Percentiles rank a stretch among this genome's conserved stretches.
Conservation (phyloP, 2,888 invertebrate species). For the Phaonia tiefii region DNA sequence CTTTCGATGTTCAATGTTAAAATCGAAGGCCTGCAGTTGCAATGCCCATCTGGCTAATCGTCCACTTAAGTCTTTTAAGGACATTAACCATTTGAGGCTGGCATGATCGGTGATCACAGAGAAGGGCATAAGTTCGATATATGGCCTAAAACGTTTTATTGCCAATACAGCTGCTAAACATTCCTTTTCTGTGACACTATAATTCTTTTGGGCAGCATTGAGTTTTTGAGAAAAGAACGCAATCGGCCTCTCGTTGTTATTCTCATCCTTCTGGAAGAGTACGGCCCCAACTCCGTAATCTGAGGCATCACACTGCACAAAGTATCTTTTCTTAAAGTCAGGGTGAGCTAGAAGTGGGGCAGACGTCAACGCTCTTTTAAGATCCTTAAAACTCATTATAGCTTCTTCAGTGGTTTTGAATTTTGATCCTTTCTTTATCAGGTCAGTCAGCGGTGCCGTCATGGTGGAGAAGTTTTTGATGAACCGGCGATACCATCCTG, state of each 20-base stretch:
- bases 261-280: neutral
- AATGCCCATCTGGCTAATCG: constrained; percentile 18
- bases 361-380: constrained; percentile 47
- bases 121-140: constrained; percentile 38
- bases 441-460: constrained; percentile 32
- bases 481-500: constrained; percentile 53
- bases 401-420: constrained; percentile 46
- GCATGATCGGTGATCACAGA: constrained; percentile 10
- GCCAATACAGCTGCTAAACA: constrained; percentile 63
- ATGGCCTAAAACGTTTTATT: constrained; percentile 54
- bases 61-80: constrained; percentile 6
- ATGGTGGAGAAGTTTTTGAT: constrained; percentile 37
- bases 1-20: constrained; percentile 10
- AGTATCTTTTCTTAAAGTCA: constrained; percentile 58
- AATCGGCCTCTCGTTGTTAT: constrained; percentile 41
- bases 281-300: neutral
- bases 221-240: constrained; percentile 57
- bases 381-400: constrained; percentile 28
- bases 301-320: constrained; percentile 63
- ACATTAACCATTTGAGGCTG: constrained; percentile 23
- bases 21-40: constrained; percentile 15
- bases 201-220: constrained; percentile 54
- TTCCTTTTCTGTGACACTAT: constrained; percentile 57
- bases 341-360: constrained; percentile 55
- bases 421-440: constrained; percentile 27